phyloP scores from a whole-genome alignment of 2,888 invertebrate species.

The Argyresthia albistria region DNA sequence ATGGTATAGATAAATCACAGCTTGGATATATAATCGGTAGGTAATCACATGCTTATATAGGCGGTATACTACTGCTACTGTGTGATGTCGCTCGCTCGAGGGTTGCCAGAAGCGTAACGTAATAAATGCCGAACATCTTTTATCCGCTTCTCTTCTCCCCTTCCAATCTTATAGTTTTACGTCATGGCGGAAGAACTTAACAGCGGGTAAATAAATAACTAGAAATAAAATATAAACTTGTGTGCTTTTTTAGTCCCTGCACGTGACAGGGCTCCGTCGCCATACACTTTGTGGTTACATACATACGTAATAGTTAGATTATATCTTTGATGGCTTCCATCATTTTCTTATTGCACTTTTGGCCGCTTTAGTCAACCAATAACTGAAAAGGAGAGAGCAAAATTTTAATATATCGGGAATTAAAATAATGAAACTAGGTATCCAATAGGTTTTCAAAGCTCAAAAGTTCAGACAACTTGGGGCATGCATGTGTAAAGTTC shows the following conservation, averaged over 20 bases:
- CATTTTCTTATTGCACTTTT: constrained; percentile 42
- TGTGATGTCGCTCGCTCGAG: constrained; percentile 12
- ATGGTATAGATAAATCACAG: constrained; percentile 68
- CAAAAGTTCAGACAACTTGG: neutral
- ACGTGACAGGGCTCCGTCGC: constrained; percentile 19
- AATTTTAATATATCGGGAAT: too few relatives aligned
- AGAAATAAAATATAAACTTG: constrained; percentile 37
- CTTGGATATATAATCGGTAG: constrained; percentile 39
- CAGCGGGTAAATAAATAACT: constrained; percentile 36
- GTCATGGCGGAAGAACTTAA: constrained; percentile 41
- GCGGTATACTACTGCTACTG: constrained; percentile 57
- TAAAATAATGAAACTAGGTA: too few relatives aligned
- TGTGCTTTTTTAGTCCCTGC: constrained; percentile 41
- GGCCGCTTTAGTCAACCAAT: constrained; percentile 43
- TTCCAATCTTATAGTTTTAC: constrained; percentile 1
- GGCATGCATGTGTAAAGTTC: too few relatives aligned
- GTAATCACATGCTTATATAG: constrained; percentile 55
- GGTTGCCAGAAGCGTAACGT: constrained; percentile 24
- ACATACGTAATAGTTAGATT: neutral
- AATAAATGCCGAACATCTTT: constrained; percentile 10
- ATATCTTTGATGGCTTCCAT: constrained; percentile 41
- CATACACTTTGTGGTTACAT: too few relatives aligned
- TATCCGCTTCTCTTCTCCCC: neutral
- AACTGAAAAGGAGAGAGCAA: constrained; percentile 28
- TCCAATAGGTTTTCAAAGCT: neutral